Evolutionary conservation across 2,888 invertebrate species (phyloP).

Genomic region (Hybos culiciformis): DNA sequence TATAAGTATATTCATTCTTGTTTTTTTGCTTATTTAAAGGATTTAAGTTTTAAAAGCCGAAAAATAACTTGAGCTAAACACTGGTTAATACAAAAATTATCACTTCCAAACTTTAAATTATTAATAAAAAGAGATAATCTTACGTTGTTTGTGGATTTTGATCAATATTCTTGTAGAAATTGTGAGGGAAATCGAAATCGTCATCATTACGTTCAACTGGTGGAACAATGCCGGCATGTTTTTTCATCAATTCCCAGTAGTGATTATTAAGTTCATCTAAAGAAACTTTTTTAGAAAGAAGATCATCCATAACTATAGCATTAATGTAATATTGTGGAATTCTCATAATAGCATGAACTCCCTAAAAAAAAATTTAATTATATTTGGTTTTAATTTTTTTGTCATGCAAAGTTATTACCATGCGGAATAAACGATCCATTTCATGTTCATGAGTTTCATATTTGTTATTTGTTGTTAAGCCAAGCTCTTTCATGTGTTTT

Average conservation of each 20-base stretch:
- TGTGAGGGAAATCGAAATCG: constrained; percentile 54
- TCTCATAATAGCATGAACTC: constrained; percentile 9
- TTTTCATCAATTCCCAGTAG: constrained; percentile 47
- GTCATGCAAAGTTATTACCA: not conserved
- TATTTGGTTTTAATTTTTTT: too few species aligned
- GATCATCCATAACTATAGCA: constrained; percentile 28
- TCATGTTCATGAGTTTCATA: not conserved
- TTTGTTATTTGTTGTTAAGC: not conserved
- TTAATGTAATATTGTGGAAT: constrained; percentile 1
- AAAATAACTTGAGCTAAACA: too few species aligned
- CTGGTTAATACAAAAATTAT: too few species aligned
- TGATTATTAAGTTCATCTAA: constrained; percentile 45
- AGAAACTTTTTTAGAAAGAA: constrained; percentile 46
- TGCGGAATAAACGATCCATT: constrained; percentile 5
- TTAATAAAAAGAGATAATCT: too few species aligned
- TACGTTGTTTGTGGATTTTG: constrained; percentile 48
- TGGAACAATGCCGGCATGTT: constrained; percentile 48
- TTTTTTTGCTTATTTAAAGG: too few species aligned
- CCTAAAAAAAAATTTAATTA: not conserved
- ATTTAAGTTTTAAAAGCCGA: too few species aligned
- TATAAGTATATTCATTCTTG: too few species aligned
- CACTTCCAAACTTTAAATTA: too few species aligned
- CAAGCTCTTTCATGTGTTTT: not conserved
- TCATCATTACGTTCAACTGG: constrained; percentile 45
- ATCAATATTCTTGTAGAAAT: constrained; percentile 53